These are phyloP conservation scores for Ancistrus triradiatus DNA, from an alignment of 2,113 vertebrate species.

Conservation along the genomic window DNA sequence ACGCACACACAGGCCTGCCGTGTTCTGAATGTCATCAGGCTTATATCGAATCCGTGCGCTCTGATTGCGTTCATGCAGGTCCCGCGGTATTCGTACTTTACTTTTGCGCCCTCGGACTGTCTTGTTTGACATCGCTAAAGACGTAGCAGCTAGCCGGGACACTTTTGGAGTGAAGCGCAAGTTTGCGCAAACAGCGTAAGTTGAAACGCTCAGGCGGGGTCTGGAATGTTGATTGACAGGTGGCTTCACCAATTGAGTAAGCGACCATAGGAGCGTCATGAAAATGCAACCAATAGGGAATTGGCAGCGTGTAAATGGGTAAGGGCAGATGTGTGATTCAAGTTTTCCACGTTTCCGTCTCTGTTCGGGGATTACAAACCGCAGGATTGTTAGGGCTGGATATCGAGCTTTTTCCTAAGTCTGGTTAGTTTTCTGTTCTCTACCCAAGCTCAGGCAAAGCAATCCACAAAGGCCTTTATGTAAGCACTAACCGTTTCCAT, in stretches of 20 bases:
- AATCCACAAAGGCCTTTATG: too few species aligned
- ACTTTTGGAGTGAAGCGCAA: background rate
- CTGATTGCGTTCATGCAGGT: too few species aligned
- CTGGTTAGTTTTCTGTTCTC: too few species aligned
- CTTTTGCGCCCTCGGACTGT: too few species aligned
- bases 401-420: too few species aligned
- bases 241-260: constrained; percentile 8
- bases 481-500: too few species aligned
- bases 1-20: constrained; percentile 25
- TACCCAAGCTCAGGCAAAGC: too few species aligned
- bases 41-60: background rate
- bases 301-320: background rate
- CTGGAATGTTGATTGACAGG: background rate
- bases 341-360: constrained; percentile 27
- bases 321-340: constrained; percentile 20
- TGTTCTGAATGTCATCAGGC: background rate
- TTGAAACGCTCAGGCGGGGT: constrained; percentile 24
- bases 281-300: constrained; percentile 25
- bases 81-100: too few species aligned
- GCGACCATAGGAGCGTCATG: background rate
- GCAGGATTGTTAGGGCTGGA: background rate
- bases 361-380: background rate
- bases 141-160: constrained; percentile 5
- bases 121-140: constrained; percentile 1
- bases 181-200: constrained; percentile 33